A percentile compares a stretch with the other conserved stretches of the same genome.
phyloP scores from a whole-genome alignment of 2,113 vertebrate species.

The Cololabis saira region DNA sequence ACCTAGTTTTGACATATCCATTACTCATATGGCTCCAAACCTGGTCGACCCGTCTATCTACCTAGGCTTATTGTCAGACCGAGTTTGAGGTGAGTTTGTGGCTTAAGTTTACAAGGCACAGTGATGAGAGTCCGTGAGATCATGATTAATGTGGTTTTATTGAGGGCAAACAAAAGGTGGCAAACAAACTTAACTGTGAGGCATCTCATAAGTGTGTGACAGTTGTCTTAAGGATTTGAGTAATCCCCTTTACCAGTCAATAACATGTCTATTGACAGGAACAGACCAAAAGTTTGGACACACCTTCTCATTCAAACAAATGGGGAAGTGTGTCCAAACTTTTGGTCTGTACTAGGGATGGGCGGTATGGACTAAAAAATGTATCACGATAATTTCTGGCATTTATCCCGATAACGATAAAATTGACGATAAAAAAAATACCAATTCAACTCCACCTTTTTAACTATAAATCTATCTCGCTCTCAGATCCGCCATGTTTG shows the following conservation, averaged over 20 bases:
- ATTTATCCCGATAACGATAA: too few relatives aligned
- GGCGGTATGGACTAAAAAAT: too few relatives aligned
- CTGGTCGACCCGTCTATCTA: slow-evolving; percentile 56
- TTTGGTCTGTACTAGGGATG: too few relatives aligned
- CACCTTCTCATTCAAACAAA: too few relatives aligned
- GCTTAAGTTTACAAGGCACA: slow-evolving; percentile 25
- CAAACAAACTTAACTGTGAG: slow-evolving; percentile 32
- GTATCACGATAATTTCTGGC: too few relatives aligned
- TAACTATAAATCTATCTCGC: too few relatives aligned
- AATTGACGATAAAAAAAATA: too few relatives aligned
- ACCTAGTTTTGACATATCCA: slow-evolving; percentile 50
- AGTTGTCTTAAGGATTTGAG: slow-evolving; percentile 15
- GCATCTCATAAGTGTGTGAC: slow-evolving; percentile 33
- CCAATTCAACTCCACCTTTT: too few relatives aligned
- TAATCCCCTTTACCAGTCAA: not conserved
- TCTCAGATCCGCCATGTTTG: too few relatives aligned
- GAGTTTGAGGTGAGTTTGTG: slow-evolving; percentile 41
- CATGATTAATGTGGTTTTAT: slow-evolving; percentile 40
- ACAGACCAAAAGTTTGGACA: too few relatives aligned
- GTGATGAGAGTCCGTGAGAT: slow-evolving; percentile 29
- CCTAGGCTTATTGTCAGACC: slow-evolving; percentile 20
- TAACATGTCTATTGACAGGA: too few relatives aligned
- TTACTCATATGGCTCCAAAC: slow-evolving; percentile 55
- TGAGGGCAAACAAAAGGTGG: slow-evolving; percentile 8
- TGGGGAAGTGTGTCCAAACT: too few relatives aligned